Evolutionary conservation across 2,113 vertebrate genomes (phyloP).

Genomic region (Aix galericulata): DNA sequence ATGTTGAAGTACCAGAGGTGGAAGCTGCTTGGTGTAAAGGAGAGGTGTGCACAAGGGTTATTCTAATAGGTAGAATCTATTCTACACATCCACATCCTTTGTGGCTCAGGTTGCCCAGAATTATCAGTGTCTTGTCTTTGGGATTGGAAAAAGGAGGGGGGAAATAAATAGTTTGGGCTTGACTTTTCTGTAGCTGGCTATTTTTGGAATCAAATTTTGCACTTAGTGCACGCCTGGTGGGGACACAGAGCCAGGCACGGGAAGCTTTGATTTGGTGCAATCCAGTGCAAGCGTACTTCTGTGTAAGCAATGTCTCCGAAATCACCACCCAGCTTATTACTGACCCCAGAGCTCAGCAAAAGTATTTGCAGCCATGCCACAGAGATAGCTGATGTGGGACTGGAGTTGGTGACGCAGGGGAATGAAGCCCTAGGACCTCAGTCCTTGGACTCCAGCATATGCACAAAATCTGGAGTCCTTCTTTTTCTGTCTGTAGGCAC

Average conservation of each 20-base stretch:
- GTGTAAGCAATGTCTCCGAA: background rate
- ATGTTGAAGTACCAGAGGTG: background rate
- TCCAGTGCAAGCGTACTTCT: rapidly evolving
- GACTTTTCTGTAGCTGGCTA: background rate
- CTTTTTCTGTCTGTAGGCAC: rapidly evolving
- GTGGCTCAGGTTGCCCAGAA: background rate
- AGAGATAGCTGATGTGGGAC: background rate
- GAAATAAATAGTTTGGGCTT: too few relatives aligned
- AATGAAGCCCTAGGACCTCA: background rate
- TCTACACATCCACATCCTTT: background rate
- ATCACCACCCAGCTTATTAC: background rate
- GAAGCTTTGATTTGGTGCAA: background rate
- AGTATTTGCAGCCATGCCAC: background rate
- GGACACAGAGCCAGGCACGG: background rate
- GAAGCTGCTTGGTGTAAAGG: background rate
- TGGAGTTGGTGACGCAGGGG: background rate
- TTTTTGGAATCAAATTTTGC: background rate
- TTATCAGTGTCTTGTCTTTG: background rate
- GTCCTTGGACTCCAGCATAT: background rate
- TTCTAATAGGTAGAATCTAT: background rate
- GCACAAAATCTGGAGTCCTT: background rate
- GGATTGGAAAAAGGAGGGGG: background rate
- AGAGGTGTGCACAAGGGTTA: rapidly evolving
- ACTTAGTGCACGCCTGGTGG: rapidly evolving
- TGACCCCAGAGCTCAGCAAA: rapidly evolving